Conservation (phyloP, 2,888 invertebrate species). For the Agrochola circellaris region DNA sequence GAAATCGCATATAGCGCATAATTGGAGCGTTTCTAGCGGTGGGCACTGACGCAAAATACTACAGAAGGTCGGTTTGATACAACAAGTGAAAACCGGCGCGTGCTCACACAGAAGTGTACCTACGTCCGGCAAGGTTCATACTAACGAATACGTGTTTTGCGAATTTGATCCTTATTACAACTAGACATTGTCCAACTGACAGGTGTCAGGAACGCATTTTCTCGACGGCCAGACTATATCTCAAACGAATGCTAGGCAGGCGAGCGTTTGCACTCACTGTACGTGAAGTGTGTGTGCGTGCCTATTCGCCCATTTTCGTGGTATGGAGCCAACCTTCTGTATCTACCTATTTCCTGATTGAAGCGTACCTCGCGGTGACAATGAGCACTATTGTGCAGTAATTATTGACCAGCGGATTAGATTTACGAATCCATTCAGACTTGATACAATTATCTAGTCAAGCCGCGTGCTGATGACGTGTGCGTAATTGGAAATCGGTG, state of each 20-base stretch:
- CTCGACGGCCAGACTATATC: no score
- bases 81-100: not conserved
- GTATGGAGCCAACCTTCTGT: slow-evolving; percentile 2
- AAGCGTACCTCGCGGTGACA: slow-evolving; percentile 38
- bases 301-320: not conserved
- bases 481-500: slow-evolving; percentile 43
- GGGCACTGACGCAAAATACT: not conserved
- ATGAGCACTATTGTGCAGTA: slow-evolving; percentile 52
- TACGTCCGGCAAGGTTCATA: no score
- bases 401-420: slow-evolving; percentile 62
- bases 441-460: slow-evolving; percentile 57
- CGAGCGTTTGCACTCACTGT: no score
- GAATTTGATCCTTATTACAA: no score
- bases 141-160: no score
- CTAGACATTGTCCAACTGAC: no score
- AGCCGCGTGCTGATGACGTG: slow-evolving; percentile 34
- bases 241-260: no score
- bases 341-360: not conserved
- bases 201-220: no score
- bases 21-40: slow-evolving; percentile 55
- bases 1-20: slow-evolving; percentile 62
- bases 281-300: not conserved
- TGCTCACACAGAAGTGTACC: not conserved
- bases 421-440: slow-evolving; percentile 58
- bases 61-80: not conserved